These are phyloP conservation scores for Orchestia grillus DNA, from an alignment of 1,140 invertebrate genomes.

Conservation along the genomic window DNA sequence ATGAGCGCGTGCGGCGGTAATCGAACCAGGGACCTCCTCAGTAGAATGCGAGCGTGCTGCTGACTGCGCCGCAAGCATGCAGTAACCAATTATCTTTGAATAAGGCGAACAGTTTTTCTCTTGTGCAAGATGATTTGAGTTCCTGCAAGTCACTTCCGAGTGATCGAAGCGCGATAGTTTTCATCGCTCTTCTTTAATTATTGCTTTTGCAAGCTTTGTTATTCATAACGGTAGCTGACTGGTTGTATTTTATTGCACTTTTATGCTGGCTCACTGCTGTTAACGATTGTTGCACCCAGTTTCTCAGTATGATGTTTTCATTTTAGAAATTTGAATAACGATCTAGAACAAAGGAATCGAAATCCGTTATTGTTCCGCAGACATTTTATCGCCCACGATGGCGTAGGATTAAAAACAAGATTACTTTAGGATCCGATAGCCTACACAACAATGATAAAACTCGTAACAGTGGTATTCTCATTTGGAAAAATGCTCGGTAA, in stretches of 20 bases:
- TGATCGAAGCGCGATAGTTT: neutral
- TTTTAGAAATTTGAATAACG: neutral
- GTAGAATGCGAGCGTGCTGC: no score
- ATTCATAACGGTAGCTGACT: neutral
- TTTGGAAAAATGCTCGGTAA: no score
- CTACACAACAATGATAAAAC: no score
- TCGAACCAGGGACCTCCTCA: no score
- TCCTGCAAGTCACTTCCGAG: neutral
- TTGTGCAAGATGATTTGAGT: neutral
- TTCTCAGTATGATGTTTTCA: neutral
- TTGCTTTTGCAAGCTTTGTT: neutral
- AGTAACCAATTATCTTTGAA: no score
- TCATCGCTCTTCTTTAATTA: neutral
- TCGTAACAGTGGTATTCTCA: no score
- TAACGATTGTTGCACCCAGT: neutral
- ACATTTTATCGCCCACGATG: no score
- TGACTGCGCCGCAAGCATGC: no score
- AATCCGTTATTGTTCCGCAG: neutral
- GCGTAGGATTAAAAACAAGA: no score
- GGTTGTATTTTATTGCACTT: neutral
- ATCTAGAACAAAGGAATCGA: neutral
- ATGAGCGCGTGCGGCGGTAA: no score
- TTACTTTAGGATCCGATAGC: no score
- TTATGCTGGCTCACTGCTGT: neutral
- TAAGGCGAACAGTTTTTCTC: neutral